Evolutionary conservation across 1,140 invertebrate species (phyloP), one percentile per base, ranked within the genome.

Genomic region (Bombus cullumanus): DNA sequence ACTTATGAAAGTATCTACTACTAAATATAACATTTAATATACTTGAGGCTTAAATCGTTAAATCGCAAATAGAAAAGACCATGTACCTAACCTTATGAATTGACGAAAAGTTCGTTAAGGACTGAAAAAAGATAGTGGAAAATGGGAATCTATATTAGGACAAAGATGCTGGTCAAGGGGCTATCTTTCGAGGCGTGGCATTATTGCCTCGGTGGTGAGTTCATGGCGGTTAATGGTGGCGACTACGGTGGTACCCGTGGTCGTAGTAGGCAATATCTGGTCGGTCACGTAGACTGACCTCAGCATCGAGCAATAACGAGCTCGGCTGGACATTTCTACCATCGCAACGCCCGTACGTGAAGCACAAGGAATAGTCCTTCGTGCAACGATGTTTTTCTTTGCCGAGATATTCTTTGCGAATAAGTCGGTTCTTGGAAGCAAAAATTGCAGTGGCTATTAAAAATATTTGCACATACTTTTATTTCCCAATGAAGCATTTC

Each of bases 221-320:
- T 92, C 88, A 91, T 90, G 91, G 89, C 85, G 90, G 90, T 92
- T 91, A 92, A 92, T 91, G 81, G 91, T 87, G 91, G 91, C 91
- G 92, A 88, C 90, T 90, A 92, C 87, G 86, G 86, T 82, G 88
- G 80, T 90, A 88, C 76, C 88, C 71, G 83, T 77, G 91, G 80
- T 91, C 89, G 86, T 91, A 89, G 85, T 87, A 92, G 82, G 92
- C 90, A 94, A 94, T 94, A 94, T 94, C 94, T 92, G 92, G 85
- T 90, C 91, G 92, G 94, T 94, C 94, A 94, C 94, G 94, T 94
- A 94, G 93, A 94, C 94, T 94, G 94, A 94, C 94, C 94, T 94
- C 93, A 94, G 92, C 92, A 93, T 88, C 91, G 91, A 91, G 94
- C 92, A 94, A 94, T 94, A 94, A 94, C 92, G 93, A 94, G 90